Base-by-base conservation (phyloP, 2,888 invertebrate species). In the Atrina japonica region DNA sequence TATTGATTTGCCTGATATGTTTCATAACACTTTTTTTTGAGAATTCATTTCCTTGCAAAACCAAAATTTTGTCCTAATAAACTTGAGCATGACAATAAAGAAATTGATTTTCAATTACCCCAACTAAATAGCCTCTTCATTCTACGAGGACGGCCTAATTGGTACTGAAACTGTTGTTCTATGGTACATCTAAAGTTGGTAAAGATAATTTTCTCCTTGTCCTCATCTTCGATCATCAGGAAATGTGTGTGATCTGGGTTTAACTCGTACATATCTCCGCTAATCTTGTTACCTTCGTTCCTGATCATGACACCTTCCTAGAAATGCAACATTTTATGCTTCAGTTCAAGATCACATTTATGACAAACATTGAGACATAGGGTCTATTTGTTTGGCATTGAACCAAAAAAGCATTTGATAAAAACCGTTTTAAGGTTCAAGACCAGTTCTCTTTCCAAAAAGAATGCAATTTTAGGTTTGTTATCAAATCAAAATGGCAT, bases 181-280 rank as follows among this genome's bases (percentile, higher is more conserved):
- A 87, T 65, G 23, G 64, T 52, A 65, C 73, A 82, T 6, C 84
- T 43, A 43, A 82, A 71, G 59, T 71, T 80, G 47, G 64, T 77
- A 14, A 77, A 70, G n/a, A 68, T 35, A 21, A 60, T 55, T 18
- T 43, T 60, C 52, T 70, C 66, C 18, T 41, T 27, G 52, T 83
- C 78, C 35, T 83, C 70, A 30, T 89, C 88, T 30, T 84, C 85
- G 5, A 87, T 80, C 5, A 90, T 75, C 5, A 90, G 76, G 63
- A 88, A 90, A 74, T 90, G 89, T 23, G 89, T 87, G 75, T 90
- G 89, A 72, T 88, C 86, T 5, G 88, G 86, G 69, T 90, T 90
- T 11, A 90, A 73, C 59, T 89, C 89, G 47, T 76, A 82, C 0
- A 72, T 59, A 18, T 80, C 75, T 16, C 67, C 59, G 11, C 53